phyloP scores from a whole-genome alignment of 2,113 vertebrate genomes.

The Cnemophilus loriae region DNA sequence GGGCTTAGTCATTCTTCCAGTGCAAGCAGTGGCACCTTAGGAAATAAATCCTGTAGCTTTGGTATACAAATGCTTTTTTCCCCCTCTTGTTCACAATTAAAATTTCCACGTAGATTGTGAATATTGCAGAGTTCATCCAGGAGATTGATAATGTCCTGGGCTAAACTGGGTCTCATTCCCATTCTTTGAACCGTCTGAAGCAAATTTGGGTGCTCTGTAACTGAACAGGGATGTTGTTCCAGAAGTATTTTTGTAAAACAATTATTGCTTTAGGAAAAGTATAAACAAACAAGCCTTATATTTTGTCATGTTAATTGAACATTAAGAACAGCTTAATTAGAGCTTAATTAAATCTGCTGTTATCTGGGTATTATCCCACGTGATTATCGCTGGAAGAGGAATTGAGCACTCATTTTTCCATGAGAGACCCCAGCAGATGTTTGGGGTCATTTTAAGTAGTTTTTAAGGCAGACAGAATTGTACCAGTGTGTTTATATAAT shows the following conservation, averaged over 20 bases:
- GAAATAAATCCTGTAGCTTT: background rate
- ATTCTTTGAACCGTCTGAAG: background rate
- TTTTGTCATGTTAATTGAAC: background rate
- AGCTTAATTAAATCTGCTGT: background rate
- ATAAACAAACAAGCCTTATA: background rate
- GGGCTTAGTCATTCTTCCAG: background rate
- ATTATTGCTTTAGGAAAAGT: background rate
- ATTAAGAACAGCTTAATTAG: background rate
- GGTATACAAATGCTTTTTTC: background rate
- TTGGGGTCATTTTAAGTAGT: background rate
- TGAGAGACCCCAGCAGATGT: background rate
- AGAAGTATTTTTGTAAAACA: background rate
- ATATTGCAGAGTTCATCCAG: background rate
- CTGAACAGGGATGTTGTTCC: background rate
- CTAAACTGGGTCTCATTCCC: background rate
- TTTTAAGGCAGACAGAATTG: background rate
- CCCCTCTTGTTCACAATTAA: background rate
- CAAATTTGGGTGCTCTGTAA: background rate
- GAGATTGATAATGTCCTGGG: background rate
- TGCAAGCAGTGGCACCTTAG: background rate
- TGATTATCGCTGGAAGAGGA: background rate
- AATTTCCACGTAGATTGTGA: background rate
- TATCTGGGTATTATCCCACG: fast-evolving
- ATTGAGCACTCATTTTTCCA: background rate
- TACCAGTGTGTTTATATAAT: background rate